Evolutionary conservation across 2,888 invertebrate species (phyloP), one percentile per base, ranked within the genome.

Genomic region (Tipula lateralis): DNA sequence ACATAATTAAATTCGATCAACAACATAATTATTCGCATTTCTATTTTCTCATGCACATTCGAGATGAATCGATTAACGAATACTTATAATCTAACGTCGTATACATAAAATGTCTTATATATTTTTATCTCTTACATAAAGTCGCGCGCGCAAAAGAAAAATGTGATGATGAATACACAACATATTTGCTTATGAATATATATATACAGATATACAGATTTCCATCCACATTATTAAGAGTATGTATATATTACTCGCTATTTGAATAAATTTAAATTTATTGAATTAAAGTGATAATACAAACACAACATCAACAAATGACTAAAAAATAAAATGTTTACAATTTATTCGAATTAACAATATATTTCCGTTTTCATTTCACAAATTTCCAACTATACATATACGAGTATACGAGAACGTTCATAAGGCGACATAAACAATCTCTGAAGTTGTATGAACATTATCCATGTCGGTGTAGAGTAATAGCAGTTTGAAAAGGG

Each of bases 181-280:
- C 9, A 24, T 66, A 66, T 2, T 2, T 16, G 24, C 66, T 66
- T 3, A 24, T 44, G 6, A n/a, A 44, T 44, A 9, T 16, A 16
- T 44, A n/a, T 6, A 44, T 16, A 16, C 34, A 34, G n/a, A n/a
- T n/a, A n/a, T n/a, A n/a, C n/a, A n/a, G n/a, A n/a, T n/a, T n/a
- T n/a, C n/a, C n/a, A n/a, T n/a, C n/a, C n/a, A 34, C 12, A 34
- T 34, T 34, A 34, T 9, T 6, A 34, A 3, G 34, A 34, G 34
- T 12, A 34, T 34, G 4, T 50, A 50, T 44, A n/a, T 50, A 16
- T 39, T 50, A 50, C 44, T 66, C 24, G 24, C 24, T 66, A 66
- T 66, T 66, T 66, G 66, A 66, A 66, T 66, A 66, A 66, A 66
- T 66, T 66, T 24, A 66, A 66, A 66, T 66, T 66, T 66, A 66